phyloP scores from a whole-genome alignment of 2,113 vertebrate species.

The Penelope pileata region DNA sequence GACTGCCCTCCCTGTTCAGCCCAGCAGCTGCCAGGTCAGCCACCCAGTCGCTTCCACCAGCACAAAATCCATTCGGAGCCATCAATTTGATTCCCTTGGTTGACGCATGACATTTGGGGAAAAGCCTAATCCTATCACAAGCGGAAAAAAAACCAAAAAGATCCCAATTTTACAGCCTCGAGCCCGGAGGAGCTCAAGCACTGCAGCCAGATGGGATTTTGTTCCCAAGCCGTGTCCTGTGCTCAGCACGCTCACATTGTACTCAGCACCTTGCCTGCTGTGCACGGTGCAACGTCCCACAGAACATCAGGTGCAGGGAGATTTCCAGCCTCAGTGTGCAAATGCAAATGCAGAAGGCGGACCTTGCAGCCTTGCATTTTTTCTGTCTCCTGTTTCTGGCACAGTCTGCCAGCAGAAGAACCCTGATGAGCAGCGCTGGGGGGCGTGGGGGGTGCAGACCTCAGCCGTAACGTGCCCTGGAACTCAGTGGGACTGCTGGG shows the following conservation, averaged over 20 bases:
- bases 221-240: background rate
- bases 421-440: background rate
- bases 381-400: background rate
- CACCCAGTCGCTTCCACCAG: background rate
- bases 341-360: background rate
- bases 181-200: fast-evolving
- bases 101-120: background rate
- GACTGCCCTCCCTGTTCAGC: background rate
- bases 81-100: background rate
- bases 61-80: background rate
- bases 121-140: background rate
- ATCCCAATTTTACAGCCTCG: background rate
- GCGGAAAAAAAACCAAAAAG: fast-evolving
- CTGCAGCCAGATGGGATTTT: background rate
- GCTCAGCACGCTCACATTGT: background rate
- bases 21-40: background rate
- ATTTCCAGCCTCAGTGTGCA: background rate
- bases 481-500: fast-evolving
- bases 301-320: background rate
- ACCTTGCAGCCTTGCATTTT: background rate
- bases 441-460: background rate
- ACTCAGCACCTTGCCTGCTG: background rate
- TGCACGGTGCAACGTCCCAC: fast-evolving
- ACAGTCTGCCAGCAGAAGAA: background rate
- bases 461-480: background rate